Evolutionary conservation across 1,140 invertebrate genomes (phyloP), one percentile per base, ranked within the genome.

Genomic region (Argopecten irradians): DNA sequence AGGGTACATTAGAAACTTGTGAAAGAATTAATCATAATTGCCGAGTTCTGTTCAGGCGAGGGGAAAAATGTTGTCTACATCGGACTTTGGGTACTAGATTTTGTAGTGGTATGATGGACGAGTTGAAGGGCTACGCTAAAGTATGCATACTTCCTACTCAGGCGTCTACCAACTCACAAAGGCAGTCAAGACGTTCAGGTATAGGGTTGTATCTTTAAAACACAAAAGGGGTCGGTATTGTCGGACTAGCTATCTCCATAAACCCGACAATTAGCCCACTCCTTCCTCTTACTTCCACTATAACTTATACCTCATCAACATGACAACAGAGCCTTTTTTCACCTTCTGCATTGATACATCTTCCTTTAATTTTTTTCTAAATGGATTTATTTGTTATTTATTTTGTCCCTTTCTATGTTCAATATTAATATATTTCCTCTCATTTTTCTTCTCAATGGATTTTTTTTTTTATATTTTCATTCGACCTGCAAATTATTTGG

Each of bases 11-110:
- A 82, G 84, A 87, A 87, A 87, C 83, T 82, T 87, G 86, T 87
- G 86, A 87, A 87, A 87, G 86, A 84, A 87, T 87, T 87, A 87
- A 87, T 87, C 86, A 87, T 87, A 32, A 34, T 43, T 46, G 84
- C 84, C 84, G 36, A n/a, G 86, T 87, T 8, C 55, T 71, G 55
- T 71, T 71, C 55, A 71, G 55, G 55, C 55, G 55, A 71, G 55
- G 55, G n/a, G 55, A 71, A 71, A 71, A 71, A 71, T 71, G 55
- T 71, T 71, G 55, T 71, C 55, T 71, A 71, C 55, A 71, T 71
- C 55, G 22, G 55, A 71, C 55, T 71, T 71, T 71, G 55, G 55
- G 55, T 71, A 71, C 55, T 71, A 71, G 8, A 71, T 71, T 71
- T 28, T 71, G 55, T 71, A 71, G 55, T 71, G 55, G 55, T n/a